Base-by-base conservation (phyloP, 2,888 invertebrate genomes). In the Aradus depressus region DNA sequence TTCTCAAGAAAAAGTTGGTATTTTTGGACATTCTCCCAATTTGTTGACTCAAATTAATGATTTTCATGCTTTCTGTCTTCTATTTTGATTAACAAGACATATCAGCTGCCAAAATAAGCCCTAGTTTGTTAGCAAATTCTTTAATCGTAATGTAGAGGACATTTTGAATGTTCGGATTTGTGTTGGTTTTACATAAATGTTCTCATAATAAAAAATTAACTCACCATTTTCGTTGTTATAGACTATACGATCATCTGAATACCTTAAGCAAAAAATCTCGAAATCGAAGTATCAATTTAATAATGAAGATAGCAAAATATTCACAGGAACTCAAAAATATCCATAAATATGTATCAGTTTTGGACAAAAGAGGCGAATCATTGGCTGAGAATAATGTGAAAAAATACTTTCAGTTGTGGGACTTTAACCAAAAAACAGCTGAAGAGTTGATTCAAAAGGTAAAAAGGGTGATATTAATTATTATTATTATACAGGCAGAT, bases 191-290 rank as follows among this genome's bases (percentile, higher is more conserved):
- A n/a, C n/a, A n/a, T n/a, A n/a, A n/a, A n/a, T n/a, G n/a, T n/a
- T n/a, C n/a, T n/a, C n/a, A 23, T 43, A 4, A n/a, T 21, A 22
- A 4, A 23, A 25, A 23, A 25, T 2, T 28, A 23, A 18, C 10
- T 28, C 38, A 32, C 42, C 28, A 32, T 31, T 14, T 34, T 47
- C 38, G 37, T 21, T 10, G 18, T 53, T 53, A 5, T 23, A 70
- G 70, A 54, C 73, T 87, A 60, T 79, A 84, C 43, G 88, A 89
- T 64, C 66, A 75, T 0, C 76, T 85, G 1, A 81, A 80, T 51
- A 67, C 68, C 3, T 67, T 87, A 16, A 77, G 80, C 47, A 70
- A 74, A 16, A 79, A 79, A 64, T 79, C 83, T 49, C 69, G 72
- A 0, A 78, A 80, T 28, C 76, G 82, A 12, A 77, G 81, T 39